Evolutionary conservation across 1,140 invertebrate species (phyloP), one percentile per base, ranked within the genome.

Genomic region (Drosophila novamexicana): DNA sequence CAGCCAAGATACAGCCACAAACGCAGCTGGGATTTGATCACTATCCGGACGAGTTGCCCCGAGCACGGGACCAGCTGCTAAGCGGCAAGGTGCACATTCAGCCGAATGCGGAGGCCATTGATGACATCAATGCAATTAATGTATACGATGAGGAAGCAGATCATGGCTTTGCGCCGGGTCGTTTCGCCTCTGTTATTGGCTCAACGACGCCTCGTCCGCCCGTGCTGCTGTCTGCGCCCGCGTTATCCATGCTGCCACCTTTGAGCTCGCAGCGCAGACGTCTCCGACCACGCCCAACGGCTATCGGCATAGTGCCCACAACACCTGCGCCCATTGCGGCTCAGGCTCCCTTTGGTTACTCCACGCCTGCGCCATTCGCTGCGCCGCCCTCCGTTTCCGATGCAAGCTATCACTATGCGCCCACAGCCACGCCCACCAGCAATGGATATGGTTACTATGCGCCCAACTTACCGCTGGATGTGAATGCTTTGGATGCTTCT

Each of bases 21-120:
- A 36, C 68, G 0, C 86, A 92, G 40, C 72, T 92, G 0, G 91
- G 91, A 36, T 92, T 92, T 49, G 91, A 92, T 77, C 91, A 92
- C 49, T 92, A 92, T 67, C 91, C 91, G 7, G 88, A 91, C 54
- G 90, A 91, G 44, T 50, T 91, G 54, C 90, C 90, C 0, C 50
- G 82, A 0, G 84, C 84, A 0, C 53, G 52, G 2, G 68, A 71
- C 34, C 85, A 89, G 34, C 16, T 90, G 42, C 7, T 63, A 10
- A 44, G 53, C 0, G 68, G 70, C 7, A 37, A 64, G 5, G 78
- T 90, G 42, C 78, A 86, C 18, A 90, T 86, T 7, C 81, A 78
- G 0, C 77, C 77, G 6, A 90, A 91, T 66, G 66, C 72, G 0
- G 77, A 75, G 22, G 74, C 79, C 0, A 50, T 80, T 3, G 77